Evolutionary conservation across 2,113 vertebrate genomes (phyloP), one percentile per base, ranked within the genome.

Genomic region (Oophaga pumilio): DNA sequence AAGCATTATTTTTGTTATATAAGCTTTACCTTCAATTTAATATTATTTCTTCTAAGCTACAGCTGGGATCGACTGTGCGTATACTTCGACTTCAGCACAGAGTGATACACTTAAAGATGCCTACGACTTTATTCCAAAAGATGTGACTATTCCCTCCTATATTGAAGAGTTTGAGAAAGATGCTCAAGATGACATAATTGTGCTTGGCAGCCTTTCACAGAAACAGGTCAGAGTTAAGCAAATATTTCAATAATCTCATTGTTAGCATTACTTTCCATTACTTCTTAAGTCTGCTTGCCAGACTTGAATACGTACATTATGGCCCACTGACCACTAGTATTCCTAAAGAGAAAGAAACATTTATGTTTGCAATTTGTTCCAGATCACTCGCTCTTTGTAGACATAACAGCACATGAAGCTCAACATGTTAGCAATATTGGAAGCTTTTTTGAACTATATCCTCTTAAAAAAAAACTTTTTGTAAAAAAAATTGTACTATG

Each of bases 161-260:
- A 90, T 93, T 0, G 91, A 96, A 90, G 95, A 95, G 92, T 96
- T 95, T 89, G 95, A 95, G 92, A 95, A 94, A 91, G 92, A 91
- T 49, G 94, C 95, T 94, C 94, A 91, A 91, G 92, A 93, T 96
- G 95, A 96, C 90, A 93, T 96, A 94, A 95, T 97, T 93, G 93
- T 95, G 91, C 94, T 97, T 93, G 94, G 94, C 95, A 96, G 94
- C 90, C 92, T 95, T 95, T 95, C 95, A 90, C 90, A 94, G 92
- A 94, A 96, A 94, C 96, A 98, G 98, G 97, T 99, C 93, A 97
- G 95, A 89, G 24, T 90, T 90, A 94, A 90, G 94, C 96, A 93
- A 95, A 91, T 92, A 92, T 76, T 93, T 93, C 94, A 93, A 92
- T 93, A 93, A 94, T 94, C 93, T 95, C 91, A 93, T 93, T 87